Evolutionary conservation across 2,113 vertebrate genomes (phyloP).

Genomic region (Microcebus griseorufus): DNA sequence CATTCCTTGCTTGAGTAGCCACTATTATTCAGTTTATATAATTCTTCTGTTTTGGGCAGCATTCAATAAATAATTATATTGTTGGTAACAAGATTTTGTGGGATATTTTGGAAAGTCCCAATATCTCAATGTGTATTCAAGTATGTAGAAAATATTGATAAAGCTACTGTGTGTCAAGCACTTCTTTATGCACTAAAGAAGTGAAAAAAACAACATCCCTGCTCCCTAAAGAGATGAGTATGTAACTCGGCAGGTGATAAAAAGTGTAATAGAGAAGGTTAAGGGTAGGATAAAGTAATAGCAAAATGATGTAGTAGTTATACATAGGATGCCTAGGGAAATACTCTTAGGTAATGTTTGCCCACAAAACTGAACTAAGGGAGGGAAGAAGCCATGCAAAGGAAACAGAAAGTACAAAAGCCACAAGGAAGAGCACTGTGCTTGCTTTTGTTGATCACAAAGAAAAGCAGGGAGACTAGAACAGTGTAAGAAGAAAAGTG

Average conservation of each 20-base stretch:
- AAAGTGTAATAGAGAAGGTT: not conserved
- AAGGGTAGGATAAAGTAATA: not conserved
- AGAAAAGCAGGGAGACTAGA: not conserved
- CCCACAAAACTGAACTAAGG: not conserved
- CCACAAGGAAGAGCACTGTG: not conserved
- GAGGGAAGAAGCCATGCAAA: not conserved
- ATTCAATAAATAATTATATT: not conserved
- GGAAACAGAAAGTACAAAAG: not conserved
- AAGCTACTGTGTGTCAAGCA: not conserved
- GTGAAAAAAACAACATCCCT: not conserved
- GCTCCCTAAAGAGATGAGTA: not conserved
- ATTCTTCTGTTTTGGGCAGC: not conserved
- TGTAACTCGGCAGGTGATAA: no score
- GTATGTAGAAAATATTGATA: not conserved
- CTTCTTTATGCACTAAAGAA: not conserved
- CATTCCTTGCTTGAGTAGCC: not conserved
- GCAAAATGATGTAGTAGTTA: not conserved
- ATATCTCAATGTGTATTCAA: not conserved
- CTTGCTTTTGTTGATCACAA: not conserved
- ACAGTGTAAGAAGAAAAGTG: fast-evolving
- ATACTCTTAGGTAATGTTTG: not conserved
- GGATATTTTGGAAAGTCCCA: not conserved
- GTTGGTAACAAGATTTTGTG: not conserved
- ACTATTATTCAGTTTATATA: not conserved
- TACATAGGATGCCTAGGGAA: not conserved